Conservation (phyloP, 2,888 invertebrate genomes). For the Neuroscelio doddi region DNA sequence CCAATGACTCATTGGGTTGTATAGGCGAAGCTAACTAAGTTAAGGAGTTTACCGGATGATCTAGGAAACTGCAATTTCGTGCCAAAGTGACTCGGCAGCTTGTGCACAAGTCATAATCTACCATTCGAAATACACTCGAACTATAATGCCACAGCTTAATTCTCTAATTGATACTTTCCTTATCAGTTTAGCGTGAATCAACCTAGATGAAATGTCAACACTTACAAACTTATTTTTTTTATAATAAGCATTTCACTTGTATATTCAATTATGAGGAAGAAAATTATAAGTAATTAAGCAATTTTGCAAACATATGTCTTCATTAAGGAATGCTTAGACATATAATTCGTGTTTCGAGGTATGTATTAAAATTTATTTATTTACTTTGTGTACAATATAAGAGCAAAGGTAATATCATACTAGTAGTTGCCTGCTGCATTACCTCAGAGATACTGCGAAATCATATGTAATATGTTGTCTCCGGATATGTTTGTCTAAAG, state of each 20-base stretch:
- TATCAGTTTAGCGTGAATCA: slow-evolving; percentile 15
- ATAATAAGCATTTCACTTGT: no score
- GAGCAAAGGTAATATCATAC: no score
- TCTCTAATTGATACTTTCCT: slow-evolving; percentile 32
- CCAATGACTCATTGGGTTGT: slow-evolving; percentile 17
- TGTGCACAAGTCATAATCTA: slow-evolving; percentile 21
- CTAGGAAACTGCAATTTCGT: slow-evolving; percentile 32
- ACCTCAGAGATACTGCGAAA: slow-evolving; percentile 23
- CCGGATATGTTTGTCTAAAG: slow-evolving; percentile 35
- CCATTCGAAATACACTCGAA: slow-evolving; percentile 28
- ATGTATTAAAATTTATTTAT: no score
- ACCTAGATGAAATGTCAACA: no score
- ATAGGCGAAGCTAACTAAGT: slow-evolving; percentile 23
- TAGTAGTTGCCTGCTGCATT: no score
- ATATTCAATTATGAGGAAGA: no score
- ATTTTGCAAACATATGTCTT: no score
- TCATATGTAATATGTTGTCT: slow-evolving; percentile 27
- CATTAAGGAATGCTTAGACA: no score
- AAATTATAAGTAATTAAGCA: no score
- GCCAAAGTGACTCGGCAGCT: slow-evolving; percentile 23
- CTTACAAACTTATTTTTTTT: no score
- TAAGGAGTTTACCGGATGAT: slow-evolving; percentile 23
- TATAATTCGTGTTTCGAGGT: no score
- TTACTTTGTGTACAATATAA: no score
- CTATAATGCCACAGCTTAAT: slow-evolving; percentile 21